Evolutionary conservation across 2,888 invertebrate genomes (phyloP).

Genomic region (Sphecodes monilicornis): DNA sequence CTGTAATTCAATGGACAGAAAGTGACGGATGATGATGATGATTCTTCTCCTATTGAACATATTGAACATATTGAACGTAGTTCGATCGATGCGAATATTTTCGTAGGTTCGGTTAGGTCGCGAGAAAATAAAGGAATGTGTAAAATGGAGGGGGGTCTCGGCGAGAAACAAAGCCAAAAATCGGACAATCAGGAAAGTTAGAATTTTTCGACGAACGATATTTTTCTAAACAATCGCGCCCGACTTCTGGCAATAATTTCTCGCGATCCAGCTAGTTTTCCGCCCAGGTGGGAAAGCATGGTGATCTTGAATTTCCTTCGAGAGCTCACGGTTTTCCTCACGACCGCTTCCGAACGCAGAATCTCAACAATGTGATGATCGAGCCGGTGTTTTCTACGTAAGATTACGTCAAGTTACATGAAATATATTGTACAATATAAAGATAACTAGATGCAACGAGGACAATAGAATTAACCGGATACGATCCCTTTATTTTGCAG

Average conservation of each 20-base stretch:
- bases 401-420: not conserved
- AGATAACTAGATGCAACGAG: not conserved
- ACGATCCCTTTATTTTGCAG: not conserved
- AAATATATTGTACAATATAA: conserved; percentile 1
- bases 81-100: conserved; percentile 17
- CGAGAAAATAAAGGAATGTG: not conserved
- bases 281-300: not conserved
- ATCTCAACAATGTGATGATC: conserved; percentile 47
- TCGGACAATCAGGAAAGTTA: conserved; percentile 57
- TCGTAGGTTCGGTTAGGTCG: conserved; percentile 4
- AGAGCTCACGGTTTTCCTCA: not conserved
- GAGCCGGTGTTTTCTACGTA: conserved; percentile 45
- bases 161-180: conserved; percentile 20
- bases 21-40: not conserved
- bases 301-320: not conserved
- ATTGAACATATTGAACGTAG: conserved; percentile 10
- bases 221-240: conserved; percentile 45
- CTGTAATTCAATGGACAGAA: not conserved
- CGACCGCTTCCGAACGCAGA: not conserved
- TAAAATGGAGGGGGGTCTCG: conserved; percentile 1
- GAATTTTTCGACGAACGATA: conserved; percentile 42
- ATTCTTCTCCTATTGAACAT: too few species aligned
- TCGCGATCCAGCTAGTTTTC: not conserved
- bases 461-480: not conserved
- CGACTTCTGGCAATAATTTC: conserved; percentile 10